These are phyloP conservation scores for Coleophora flavipennella DNA, from an alignment of 2,888 invertebrate genomes.

Conservation along the genomic window DNA sequence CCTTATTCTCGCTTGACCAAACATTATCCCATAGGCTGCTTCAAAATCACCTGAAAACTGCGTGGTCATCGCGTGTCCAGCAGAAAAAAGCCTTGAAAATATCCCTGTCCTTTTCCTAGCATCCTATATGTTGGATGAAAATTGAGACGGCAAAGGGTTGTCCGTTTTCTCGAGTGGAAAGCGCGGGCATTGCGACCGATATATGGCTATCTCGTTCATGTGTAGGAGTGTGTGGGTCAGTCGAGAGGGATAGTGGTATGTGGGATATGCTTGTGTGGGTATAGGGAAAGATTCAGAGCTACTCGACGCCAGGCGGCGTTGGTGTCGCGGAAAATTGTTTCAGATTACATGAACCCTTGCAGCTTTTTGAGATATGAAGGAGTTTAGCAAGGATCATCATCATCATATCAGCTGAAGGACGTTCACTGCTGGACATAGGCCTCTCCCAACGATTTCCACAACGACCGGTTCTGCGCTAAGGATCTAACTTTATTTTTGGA, in stretches of 20 bases:
- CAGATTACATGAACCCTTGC: too few relatives aligned
- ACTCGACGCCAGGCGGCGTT: conserved; percentile 66
- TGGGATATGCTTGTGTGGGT: conserved; percentile 30
- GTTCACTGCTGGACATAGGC: too few relatives aligned
- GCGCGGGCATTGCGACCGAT: conserved; percentile 44
- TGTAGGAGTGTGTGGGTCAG: conserved; percentile 54
- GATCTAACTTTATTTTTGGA: too few relatives aligned
- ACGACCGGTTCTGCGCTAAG: too few relatives aligned
- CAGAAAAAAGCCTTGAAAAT: conserved; percentile 33
- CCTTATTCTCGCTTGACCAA: conserved; percentile 34
- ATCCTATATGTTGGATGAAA: conserved; percentile 36
- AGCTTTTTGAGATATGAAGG: too few relatives aligned
- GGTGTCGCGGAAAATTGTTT: conserved; percentile 2
- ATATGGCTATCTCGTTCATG: conserved; percentile 60
- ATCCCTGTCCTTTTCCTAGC: conserved; percentile 44
- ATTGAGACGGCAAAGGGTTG: conserved; percentile 63
- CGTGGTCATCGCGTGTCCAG: conserved; percentile 57
- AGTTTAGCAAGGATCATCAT: too few relatives aligned
- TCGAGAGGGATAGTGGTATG: conserved; percentile 54
- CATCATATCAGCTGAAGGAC: too few relatives aligned
- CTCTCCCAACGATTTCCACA: too few relatives aligned
- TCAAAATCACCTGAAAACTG: conserved; percentile 32
- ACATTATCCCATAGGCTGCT: conserved; percentile 49
- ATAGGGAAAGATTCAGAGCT: conserved; percentile 36
- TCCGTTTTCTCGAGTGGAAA: conserved; percentile 61